A percentile compares a stretch with the other conserved stretches of the same genome.
Conservation (phyloP, 2,797 vertebrate species). For the Tamandua tetradactyla region DNA sequence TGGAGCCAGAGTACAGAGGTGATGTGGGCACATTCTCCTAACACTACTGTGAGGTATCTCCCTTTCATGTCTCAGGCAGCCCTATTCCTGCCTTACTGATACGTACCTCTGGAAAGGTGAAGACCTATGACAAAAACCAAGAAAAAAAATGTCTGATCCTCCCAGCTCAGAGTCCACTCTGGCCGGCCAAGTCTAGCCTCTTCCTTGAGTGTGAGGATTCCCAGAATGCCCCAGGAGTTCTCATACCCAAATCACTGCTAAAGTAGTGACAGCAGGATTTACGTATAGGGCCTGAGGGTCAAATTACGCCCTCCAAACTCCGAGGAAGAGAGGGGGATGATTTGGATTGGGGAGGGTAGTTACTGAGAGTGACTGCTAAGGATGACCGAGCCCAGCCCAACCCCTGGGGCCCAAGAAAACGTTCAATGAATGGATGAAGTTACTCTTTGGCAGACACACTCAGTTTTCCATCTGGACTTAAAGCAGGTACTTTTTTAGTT, state of each 20-base stretch:
- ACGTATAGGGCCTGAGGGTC: neutral
- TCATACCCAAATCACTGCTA: neutral
- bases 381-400: neutral
- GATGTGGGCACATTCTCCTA: neutral
- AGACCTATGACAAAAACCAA: neutral
- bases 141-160: neutral
- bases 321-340: too few species aligned
- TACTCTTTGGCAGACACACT: neutral
- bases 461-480: neutral
- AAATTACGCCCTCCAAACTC: neutral
- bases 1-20: neutral
- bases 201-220: neutral
- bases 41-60: neutral
- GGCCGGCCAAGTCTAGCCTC: neutral
- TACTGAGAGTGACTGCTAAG: neutral
- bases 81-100: neutral
- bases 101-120: neutral
- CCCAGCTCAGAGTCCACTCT: neutral
- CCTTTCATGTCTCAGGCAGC: neutral
- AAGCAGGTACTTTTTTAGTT: neutral
- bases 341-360: neutral
- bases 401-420: neutral
- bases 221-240: neutral
- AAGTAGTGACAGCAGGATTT: neutral
- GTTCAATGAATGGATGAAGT: neutral